Evolutionary conservation across 2,113 vertebrate genomes (phyloP).

Genomic region (Okapia johnstoni): DNA sequence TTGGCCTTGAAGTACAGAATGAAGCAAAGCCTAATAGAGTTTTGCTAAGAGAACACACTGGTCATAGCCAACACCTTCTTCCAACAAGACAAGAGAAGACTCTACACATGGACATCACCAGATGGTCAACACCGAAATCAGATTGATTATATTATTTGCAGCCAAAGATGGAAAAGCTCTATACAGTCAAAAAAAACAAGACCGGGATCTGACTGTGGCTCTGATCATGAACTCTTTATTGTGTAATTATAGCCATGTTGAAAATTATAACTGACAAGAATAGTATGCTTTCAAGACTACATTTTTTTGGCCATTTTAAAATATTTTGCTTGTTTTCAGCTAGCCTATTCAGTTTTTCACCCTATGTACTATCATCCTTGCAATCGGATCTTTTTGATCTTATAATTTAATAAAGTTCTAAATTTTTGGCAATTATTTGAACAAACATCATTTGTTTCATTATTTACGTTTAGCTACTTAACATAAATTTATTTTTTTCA

Average conservation of each 20-base stretch:
- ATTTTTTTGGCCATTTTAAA: background rate
- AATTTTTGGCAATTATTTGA: background rate
- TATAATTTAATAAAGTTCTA: background rate
- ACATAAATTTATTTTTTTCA: background rate
- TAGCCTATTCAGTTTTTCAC: background rate
- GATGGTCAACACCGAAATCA: too few relatives aligned
- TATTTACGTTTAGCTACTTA: background rate
- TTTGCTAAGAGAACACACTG: too few relatives aligned
- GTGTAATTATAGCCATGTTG: background rate
- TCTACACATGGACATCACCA: too few relatives aligned
- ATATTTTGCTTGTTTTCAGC: background rate
- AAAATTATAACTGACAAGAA: background rate
- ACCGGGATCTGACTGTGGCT: too few relatives aligned
- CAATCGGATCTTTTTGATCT: background rate
- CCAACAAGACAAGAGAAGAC: too few relatives aligned
- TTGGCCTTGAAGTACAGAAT: too few relatives aligned
- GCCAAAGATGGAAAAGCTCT: too few relatives aligned
- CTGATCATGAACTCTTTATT: background rate
- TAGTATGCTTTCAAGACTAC: background rate
- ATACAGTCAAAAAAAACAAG: too few relatives aligned
- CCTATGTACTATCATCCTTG: background rate
- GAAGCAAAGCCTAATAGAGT: too few relatives aligned
- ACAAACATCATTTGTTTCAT: background rate
- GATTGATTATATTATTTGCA: too few relatives aligned
- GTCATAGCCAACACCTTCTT: too few relatives aligned